Evolutionary conservation across 2,797 vertebrate species (phyloP).

Genomic region (Halcyon leucocephala): DNA sequence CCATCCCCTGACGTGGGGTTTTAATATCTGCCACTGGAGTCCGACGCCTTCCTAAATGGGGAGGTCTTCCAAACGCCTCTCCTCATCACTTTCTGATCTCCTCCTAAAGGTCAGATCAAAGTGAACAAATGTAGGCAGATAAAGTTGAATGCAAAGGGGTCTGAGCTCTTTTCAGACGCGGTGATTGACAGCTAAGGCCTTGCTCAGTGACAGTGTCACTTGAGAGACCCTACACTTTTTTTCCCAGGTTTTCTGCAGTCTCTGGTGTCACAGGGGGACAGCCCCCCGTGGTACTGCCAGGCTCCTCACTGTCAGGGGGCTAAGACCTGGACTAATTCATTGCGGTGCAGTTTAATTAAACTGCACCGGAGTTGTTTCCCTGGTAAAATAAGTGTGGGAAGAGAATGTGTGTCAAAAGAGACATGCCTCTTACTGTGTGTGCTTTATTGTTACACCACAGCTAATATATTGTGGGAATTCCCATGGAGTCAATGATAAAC

Average conservation of each 20-base stretch:
- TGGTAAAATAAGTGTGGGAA: constrained; percentile 95
- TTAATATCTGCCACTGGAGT: background rate
- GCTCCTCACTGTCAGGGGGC: constrained; percentile 85
- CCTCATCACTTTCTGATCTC: background rate
- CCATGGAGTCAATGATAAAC: constrained; percentile 86
- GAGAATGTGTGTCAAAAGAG: constrained; percentile 93
- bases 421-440: constrained; percentile 90
- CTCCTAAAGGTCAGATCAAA: constrained; percentile 12
- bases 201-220: constrained; percentile 76
- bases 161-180: constrained; percentile 2
- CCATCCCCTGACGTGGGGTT: fast-evolving
- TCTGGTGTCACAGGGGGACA: constrained; percentile 80
- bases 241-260: constrained; percentile 80
- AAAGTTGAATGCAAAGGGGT: constrained; percentile 27
- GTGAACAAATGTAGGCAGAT: background rate
- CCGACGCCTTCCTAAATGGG: background rate
- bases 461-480: constrained; percentile 92
- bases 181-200: constrained; percentile 80
- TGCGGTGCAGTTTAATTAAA: constrained; percentile 91
- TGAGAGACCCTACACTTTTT: constrained; percentile 71
- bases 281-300: constrained; percentile 83
- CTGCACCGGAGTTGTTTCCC: constrained; percentile 89
- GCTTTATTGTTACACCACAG: constrained; percentile 89
- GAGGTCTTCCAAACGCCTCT: background rate
- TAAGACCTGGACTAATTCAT: constrained; percentile 88